A percentile compares a stretch with the other conserved stretches of the same genome.
Conservation (phyloP, 2,113 vertebrate species). For the Pelobates fuscus region DNA sequence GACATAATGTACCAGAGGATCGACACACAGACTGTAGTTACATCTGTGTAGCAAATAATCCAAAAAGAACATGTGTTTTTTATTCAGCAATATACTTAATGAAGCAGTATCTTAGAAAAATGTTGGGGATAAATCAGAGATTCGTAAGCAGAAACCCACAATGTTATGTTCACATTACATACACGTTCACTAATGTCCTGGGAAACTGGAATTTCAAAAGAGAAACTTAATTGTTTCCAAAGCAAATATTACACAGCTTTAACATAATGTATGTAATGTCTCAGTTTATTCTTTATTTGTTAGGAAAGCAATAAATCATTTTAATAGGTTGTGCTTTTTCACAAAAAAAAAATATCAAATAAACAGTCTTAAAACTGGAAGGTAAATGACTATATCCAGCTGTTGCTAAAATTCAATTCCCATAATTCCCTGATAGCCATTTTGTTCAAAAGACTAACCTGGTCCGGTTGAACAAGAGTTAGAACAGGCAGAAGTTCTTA, state of each 20-base stretch:
- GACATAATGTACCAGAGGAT: not conserved
- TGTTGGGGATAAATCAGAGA: slow-evolving; percentile 19
- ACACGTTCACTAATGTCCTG: not conserved
- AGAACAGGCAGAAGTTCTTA: too few relatives aligned
- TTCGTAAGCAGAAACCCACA: slow-evolving; percentile 18
- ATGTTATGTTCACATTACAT: slow-evolving; percentile 7
- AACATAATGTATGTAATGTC: slow-evolving; percentile 11
- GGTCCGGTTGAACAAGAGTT: too few relatives aligned
- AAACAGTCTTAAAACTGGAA: too few relatives aligned
- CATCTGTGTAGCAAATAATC: slow-evolving; percentile 1
- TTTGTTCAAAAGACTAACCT: too few relatives aligned
- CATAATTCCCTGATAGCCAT: too few relatives aligned
- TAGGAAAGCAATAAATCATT: not conserved
- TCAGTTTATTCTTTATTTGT: not conserved
- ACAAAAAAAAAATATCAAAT: too few relatives aligned
- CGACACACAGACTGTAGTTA: not conserved
- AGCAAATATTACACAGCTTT: slow-evolving; percentile 8
- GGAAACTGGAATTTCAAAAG: not conserved
- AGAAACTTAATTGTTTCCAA: slow-evolving; percentile 8
- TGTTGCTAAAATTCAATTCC: too few relatives aligned
- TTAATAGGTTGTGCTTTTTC: not conserved
- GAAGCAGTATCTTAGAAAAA: slow-evolving; percentile 16
- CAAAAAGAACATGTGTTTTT: slow-evolving; percentile 23
- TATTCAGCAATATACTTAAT: slow-evolving; percentile 23
- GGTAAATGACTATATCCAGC: too few relatives aligned